Percentiles rank a stretch among this genome's conserved stretches.
These are phyloP conservation scores for Cebuella pygmaea DNA, from an alignment of 2,797 vertebrate genomes.

Conservation along the genomic window DNA sequence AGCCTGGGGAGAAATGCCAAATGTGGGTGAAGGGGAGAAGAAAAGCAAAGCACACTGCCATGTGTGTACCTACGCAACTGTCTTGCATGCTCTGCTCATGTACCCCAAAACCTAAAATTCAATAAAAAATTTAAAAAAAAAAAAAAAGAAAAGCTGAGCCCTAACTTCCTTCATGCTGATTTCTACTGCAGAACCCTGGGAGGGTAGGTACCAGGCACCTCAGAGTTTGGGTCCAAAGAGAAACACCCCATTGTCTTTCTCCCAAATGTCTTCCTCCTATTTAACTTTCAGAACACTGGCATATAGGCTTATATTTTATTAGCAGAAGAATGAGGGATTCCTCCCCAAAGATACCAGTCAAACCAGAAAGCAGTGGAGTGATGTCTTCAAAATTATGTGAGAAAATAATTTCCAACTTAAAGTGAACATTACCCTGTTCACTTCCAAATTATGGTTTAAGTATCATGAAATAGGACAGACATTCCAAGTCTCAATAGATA, in stretches of 20 bases:
- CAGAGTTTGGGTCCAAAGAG: background rate
- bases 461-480: background rate
- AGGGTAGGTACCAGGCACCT: background rate
- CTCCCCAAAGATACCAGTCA: background rate
- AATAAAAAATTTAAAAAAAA: too few species aligned
- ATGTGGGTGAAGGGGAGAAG: too few species aligned
- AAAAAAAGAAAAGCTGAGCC: background rate
- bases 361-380: background rate
- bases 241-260: background rate
- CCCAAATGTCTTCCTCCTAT: background rate
- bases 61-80: too few species aligned
- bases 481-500: background rate
- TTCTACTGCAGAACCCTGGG: background rate
- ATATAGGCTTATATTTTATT: background rate
- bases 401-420: slow-evolving; percentile 38
- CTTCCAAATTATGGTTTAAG: slow-evolving; percentile 1
- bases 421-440: background rate
- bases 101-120: too few species aligned
- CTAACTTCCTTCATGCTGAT: background rate
- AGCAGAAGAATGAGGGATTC: background rate
- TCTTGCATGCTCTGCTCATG: too few species aligned
- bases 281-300: background rate
- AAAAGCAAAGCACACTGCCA: too few species aligned
- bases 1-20: too few species aligned
- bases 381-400: background rate